Conservation (phyloP, 92 coral and sea anemone genomes). For the Blastomussa wellsi region DNA sequence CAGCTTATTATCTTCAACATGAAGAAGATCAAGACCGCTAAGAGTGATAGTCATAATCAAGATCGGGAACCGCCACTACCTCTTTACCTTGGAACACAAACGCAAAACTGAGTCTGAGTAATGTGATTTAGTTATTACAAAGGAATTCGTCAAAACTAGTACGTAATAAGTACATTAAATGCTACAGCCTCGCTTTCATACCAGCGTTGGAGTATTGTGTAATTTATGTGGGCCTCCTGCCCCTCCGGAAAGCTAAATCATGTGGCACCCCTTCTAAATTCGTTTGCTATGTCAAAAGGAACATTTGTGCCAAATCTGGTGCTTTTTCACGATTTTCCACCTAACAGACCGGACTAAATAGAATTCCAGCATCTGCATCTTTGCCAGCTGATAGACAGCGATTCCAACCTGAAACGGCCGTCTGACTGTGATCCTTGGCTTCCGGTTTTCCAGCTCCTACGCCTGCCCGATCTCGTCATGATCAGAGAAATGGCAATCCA, state of each 20-base stretch:
- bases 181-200: conserved; percentile 18
- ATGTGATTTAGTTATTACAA: conserved; percentile 16
- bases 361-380: too few species aligned
- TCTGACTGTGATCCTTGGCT: too few species aligned
- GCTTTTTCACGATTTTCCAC: background rate
- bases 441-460: too few species aligned
- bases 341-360: conserved; percentile 5
- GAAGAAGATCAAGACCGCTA: too few species aligned
- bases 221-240: background rate
- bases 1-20: too few species aligned
- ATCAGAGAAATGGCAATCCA: too few species aligned
- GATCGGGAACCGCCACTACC: conserved; percentile 58
- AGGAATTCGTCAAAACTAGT: conserved; percentile 1
- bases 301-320: conserved; percentile 11
- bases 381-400: too few species aligned
- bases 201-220: background rate
- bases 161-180: too few species aligned
- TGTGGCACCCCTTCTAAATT: too few species aligned
- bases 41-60: conserved; percentile 29
- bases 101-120: background rate
- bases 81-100: conserved; percentile 23
- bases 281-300: too few species aligned
- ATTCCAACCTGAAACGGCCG: too few species aligned
- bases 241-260: background rate
- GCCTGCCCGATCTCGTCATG: too few species aligned